These are phyloP conservation scores for Ascidia mentula DNA, from an alignment of 23 tunicate genomes.

Conservation along the genomic window DNA sequence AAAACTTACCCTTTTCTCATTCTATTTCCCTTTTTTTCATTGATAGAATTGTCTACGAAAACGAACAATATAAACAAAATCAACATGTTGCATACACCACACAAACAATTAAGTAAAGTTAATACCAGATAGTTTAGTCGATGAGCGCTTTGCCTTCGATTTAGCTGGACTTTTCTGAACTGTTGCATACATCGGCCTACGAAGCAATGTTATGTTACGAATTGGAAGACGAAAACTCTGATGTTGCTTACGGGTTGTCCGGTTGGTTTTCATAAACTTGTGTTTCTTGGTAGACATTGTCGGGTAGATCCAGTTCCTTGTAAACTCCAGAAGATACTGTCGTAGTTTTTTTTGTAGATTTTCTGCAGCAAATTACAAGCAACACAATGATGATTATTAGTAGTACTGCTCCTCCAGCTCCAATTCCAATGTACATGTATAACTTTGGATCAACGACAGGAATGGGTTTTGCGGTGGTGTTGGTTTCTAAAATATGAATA, in stretches of 20 bases:
- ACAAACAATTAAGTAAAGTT: neutral
- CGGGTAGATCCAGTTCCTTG: neutral
- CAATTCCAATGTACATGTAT: constrained; percentile 12
- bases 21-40: neutral
- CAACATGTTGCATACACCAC: neutral
- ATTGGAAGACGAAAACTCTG: neutral
- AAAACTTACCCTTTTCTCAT: neutral
- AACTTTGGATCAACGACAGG: neutral
- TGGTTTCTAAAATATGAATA: neutral
- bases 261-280: neutral
- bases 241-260: neutral
- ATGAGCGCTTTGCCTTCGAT: neutral
- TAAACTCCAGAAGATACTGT: neutral
- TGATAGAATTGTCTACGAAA: too few relatives aligned
- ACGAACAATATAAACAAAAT: too few relatives aligned
- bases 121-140: neutral
- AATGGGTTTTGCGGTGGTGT: neutral
- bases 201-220: neutral
- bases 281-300: neutral
- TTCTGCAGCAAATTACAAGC: neutral
- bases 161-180: neutral
- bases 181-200: neutral
- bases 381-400: neutral
- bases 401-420: constrained; percentile 1
- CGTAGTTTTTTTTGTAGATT: neutral